Conservation (phyloP, 2,113 vertebrate genomes). For the Ginglymostoma cirratum region DNA sequence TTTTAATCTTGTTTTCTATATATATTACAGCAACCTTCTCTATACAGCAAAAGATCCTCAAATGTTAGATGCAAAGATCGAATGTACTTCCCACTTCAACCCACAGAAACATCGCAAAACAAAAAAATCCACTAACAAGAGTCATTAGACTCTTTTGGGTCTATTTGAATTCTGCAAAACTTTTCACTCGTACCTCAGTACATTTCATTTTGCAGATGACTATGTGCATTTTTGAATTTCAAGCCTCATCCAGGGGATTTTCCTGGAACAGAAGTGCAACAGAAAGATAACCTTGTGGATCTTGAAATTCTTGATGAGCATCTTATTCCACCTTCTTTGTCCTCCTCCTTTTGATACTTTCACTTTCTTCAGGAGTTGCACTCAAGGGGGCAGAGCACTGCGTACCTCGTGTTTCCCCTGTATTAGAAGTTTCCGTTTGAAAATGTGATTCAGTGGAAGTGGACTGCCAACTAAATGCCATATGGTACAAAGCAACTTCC, state of each 20-base stretch:
- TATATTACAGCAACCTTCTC: conserved; percentile 13
- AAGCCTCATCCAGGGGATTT: neutral
- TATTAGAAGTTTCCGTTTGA: neutral
- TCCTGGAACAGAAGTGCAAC: neutral
- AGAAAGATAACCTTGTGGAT: neutral
- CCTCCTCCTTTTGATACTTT: neutral
- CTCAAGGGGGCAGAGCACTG: neutral
- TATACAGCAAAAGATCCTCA: neutral
- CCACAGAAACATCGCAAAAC: neutral
- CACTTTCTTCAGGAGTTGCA: neutral
- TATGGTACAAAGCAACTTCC: conserved; percentile 31
- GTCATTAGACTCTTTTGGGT: conserved; percentile 8
- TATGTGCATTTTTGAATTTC: conserved; percentile 5
- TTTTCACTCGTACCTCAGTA: neutral
- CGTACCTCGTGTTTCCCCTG: neutral
- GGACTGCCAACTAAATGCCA: conserved; percentile 35
- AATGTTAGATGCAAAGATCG: neutral
- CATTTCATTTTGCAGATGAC: neutral
- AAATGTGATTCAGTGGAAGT: neutral
- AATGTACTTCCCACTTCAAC: conserved; percentile 15
- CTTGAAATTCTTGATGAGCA: neutral
- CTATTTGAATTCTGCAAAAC: neutral
- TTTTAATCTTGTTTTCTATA: conserved; percentile 18
- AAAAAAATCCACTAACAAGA: neutral
- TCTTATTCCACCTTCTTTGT: conserved; percentile 20